Evolutionary conservation across 2,113 vertebrate species (phyloP), one percentile per base, ranked within the genome.

Genomic region (Pelodiscus sinensis): DNA sequence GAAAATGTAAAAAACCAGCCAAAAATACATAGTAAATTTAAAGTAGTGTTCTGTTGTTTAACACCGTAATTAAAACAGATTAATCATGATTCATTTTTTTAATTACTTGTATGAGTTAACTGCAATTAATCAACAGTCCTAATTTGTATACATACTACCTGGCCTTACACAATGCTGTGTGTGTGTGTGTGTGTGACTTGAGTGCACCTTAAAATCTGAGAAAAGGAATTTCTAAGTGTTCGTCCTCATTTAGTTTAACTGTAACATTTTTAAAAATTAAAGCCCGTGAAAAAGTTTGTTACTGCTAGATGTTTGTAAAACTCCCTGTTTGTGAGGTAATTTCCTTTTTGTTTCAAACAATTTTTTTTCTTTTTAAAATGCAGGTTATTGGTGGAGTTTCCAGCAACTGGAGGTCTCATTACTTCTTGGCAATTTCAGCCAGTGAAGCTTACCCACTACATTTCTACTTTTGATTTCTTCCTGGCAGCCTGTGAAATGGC

Each of bases 401-500:
- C 99, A 35, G 99, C 99, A 0, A 99, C 99, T 5, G 99, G 99
- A 7, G 99, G 99, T 3, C 97, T 98, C 50, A 78, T 99, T 86
- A 98, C 99, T 0, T 99, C 99, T 62, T 99, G 98, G 99, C 99
- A 99, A 84, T 99, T 99, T 96, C 99, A 99, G 95, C 99, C 99
- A 1, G 98, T 99, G 79, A 99, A 99, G 58, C 96, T 99, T 92
- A 98, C 99, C 85, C 98, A 98, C 57, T 99, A 99, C 4, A 95
- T 98, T 87, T 98, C 98, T 77, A 97, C 98, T 93, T 99, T 99
- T 96, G 99, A 99, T 97, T 99, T 99, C 98, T 99, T 99, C 96
- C 96, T 99, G 93, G 99, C 98, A 14, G 95, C 99, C 91, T 99
- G 99, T 93, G 99, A 99, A 97, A 97, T 99, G 90, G 96, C 97